Conservation (phyloP, 1,140 invertebrate species). For the Galendromus occidentalis region DNA sequence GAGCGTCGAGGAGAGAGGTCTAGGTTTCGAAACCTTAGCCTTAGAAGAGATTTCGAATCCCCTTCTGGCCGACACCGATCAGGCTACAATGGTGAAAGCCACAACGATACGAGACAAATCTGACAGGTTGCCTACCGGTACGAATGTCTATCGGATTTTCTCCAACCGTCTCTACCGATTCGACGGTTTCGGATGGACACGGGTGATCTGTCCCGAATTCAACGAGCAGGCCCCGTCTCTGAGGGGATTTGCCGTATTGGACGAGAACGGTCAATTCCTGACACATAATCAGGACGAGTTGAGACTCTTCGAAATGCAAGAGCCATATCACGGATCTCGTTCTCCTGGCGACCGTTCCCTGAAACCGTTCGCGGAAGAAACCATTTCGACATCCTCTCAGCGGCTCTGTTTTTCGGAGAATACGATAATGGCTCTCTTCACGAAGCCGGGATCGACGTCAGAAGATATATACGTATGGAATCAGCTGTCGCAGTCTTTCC, state of each 20-base stretch:
- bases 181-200: not conserved
- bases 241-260: not conserved
- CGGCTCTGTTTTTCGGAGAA: not conserved
- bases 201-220: not conserved
- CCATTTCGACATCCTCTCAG: not conserved
- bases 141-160: not conserved
- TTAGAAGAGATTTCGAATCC: not conserved
- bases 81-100: not conserved
- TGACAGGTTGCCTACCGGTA: not conserved
- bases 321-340: not conserved
- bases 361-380: not conserved
- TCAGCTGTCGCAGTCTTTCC: not conserved
- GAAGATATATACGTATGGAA: not conserved
- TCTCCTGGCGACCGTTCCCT: not conserved
- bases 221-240: not conserved
- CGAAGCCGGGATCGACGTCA: not conserved
- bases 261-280: not conserved
- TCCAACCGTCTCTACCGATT: slow-evolving; percentile 3
- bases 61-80: not conserved
- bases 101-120: not conserved
- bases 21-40: not conserved
- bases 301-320: slow-evolving; percentile 4
- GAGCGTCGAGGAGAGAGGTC: not conserved
- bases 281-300: not conserved
- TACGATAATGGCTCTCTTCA: not conserved